These are phyloP conservation scores for Sphaerophoria rueppellii DNA, from an alignment of 2,888 invertebrate genomes.

Conservation along the genomic window DNA sequence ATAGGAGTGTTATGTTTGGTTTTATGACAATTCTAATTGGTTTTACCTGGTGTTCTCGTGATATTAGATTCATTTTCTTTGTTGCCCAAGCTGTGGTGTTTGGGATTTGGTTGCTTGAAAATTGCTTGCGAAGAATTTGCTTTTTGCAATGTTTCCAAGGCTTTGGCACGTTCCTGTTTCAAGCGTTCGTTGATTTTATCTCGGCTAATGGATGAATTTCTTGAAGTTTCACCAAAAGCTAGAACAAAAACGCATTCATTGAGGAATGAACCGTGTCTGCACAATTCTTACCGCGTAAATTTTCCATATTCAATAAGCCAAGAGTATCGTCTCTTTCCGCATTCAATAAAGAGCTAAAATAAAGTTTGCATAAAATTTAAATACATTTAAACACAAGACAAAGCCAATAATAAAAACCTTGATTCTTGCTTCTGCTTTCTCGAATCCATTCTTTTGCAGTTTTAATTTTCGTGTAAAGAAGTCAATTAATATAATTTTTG, in stretches of 20 bases:
- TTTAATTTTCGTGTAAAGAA: neutral
- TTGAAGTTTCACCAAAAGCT: conserved; percentile 78
- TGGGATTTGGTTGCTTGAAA: conserved; percentile 68
- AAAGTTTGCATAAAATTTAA: neutral
- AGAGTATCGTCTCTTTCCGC: conserved; percentile 60
- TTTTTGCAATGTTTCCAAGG: conserved; percentile 77
- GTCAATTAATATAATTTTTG: neutral
- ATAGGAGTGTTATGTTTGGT: conserved; percentile 3
- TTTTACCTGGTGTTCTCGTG: conserved; percentile 50
- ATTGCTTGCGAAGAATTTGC: conserved; percentile 59
- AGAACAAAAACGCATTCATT: neutral
- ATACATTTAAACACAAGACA: neutral
- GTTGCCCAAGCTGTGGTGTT: conserved; percentile 30
- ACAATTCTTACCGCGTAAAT: conserved; percentile 75
- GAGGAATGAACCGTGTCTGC: neutral
- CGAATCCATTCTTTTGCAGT: neutral
- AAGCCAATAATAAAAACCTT: conserved; percentile 20
- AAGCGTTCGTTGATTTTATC: conserved; percentile 51
- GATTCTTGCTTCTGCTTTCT: conserved; percentile 22
- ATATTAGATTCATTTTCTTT: conserved; percentile 63
- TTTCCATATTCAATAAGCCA: conserved; percentile 77
- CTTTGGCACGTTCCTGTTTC: conserved; percentile 77
- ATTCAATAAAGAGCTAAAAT: conserved; percentile 48
- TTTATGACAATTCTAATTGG: neutral
- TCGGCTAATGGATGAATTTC: conserved; percentile 74